A percentile compares a stretch with the other conserved stretches of the same genome.
These are phyloP conservation scores for Drepana falcataria DNA, from an alignment of 2,888 invertebrate genomes.

Conservation along the genomic window DNA sequence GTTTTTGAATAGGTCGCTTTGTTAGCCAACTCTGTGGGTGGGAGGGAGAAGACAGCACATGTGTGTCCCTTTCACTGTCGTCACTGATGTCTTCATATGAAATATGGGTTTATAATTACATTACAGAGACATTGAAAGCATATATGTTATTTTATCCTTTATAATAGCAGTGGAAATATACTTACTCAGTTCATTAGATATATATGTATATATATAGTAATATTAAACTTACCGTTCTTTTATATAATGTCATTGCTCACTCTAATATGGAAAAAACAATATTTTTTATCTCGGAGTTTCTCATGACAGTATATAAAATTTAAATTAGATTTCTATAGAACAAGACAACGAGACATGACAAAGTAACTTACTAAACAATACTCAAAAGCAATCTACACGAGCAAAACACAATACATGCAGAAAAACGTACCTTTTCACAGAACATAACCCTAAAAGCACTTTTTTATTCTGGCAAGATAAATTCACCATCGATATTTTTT, in stretches of 20 bases:
- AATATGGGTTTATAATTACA: neutral
- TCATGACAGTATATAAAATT: too few relatives aligned
- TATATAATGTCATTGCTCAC: too few relatives aligned
- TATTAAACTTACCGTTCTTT: too few relatives aligned
- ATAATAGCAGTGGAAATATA: too few relatives aligned
- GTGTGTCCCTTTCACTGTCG: neutral
- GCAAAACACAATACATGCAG: neutral
- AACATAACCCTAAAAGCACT: constrained; percentile 2
- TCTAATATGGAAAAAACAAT: too few relatives aligned
- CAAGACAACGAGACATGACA: neutral
- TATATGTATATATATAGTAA: too few relatives aligned
- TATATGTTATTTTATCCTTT: too few relatives aligned
- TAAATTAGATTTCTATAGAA: too few relatives aligned
- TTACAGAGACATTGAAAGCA: too few relatives aligned
- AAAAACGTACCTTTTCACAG: neutral
- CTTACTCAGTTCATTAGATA: too few relatives aligned
- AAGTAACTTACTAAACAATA: neutral
- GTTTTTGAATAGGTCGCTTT: neutral
- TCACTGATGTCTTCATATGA: neutral
- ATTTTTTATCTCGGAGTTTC: too few relatives aligned
- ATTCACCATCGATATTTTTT: neutral
- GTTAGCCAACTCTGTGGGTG: neutral
- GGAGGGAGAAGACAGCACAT: neutral
- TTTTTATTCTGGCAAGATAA: neutral
- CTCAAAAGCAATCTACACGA: neutral